phyloP scores from a whole-genome alignment of 2,113 vertebrate genomes.

The Cavia aperea region DNA sequence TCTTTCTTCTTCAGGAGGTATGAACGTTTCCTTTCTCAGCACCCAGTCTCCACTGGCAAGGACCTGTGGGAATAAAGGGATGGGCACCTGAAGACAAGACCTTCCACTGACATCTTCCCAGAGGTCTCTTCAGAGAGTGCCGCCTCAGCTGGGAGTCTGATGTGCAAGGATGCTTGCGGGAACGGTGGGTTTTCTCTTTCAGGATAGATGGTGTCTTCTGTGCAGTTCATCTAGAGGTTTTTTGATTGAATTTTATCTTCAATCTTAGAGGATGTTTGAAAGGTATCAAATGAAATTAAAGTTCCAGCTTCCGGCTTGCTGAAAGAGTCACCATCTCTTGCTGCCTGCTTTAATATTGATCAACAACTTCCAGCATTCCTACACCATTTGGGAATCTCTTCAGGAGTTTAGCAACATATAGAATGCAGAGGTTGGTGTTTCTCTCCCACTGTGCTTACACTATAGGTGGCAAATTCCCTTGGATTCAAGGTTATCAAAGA shows the following conservation, averaged over 20 bases:
- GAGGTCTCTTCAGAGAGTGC: background rate
- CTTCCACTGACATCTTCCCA: background rate
- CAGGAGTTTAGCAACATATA: background rate
- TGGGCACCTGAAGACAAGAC: background rate
- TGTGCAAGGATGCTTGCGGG: background rate
- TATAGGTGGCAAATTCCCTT: background rate
- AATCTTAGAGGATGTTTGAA: background rate
- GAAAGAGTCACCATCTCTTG: background rate
- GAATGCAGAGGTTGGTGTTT: background rate
- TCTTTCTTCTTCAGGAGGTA: background rate
- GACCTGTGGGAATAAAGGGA: background rate
- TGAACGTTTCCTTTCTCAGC: background rate
- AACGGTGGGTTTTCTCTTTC: background rate
- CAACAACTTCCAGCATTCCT: background rate
- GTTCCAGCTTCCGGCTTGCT: background rate
- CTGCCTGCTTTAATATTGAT: background rate
- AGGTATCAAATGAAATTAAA: slow-evolving; percentile 1
- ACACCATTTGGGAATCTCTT: background rate
- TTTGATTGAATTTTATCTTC: background rate
- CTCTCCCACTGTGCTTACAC: background rate
- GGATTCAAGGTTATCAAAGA: background rate
- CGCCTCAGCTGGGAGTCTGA: background rate
- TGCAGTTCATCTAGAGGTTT: background rate
- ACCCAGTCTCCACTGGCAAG: background rate
- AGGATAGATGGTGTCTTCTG: background rate